Percentiles rank a stretch among this genome's conserved stretches.
Evolutionary conservation across 2,113 vertebrate genomes (phyloP).

Genomic region (Chinchilla lanigera): DNA sequence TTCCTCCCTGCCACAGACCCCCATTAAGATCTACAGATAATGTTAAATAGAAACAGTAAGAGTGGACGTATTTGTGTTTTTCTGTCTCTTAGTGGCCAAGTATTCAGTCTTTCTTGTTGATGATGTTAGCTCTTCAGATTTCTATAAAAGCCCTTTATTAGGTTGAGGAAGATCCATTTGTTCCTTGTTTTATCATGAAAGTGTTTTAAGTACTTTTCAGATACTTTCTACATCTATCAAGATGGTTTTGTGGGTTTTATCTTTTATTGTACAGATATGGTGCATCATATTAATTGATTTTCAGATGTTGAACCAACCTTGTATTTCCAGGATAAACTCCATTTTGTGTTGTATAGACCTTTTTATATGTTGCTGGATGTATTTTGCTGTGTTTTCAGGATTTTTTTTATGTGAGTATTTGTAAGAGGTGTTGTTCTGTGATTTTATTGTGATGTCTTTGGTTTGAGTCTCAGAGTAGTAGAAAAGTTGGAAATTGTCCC

Average conservation of each 20-base stretch:
- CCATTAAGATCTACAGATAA: not conserved
- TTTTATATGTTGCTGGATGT: not conserved
- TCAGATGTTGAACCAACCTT: not conserved
- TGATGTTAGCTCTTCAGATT: not conserved
- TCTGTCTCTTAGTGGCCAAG: not conserved
- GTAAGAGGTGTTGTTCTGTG: not conserved
- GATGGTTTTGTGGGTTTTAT: not conserved
- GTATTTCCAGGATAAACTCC: not conserved
- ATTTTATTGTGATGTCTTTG: not conserved
- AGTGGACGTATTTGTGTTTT: not conserved
- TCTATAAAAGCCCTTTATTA: not conserved
- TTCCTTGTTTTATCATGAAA: not conserved
- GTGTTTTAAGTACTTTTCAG: not conserved
- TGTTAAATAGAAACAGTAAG: not conserved
- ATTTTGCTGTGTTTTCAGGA: not conserved
- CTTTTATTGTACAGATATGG: not conserved
- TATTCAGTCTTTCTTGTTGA: not conserved
- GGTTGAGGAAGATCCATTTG: not conserved
- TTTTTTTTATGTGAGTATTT: not conserved
- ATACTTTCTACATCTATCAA: not conserved
- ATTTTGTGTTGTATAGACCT: not conserved
- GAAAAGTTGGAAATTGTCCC: not conserved
- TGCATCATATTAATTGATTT: not conserved
- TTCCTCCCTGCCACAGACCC: not conserved
- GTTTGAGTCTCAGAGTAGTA: not conserved